Evolutionary conservation across 2,797 vertebrate genomes (phyloP).

Genomic region (Molothrus aeneus): DNA sequence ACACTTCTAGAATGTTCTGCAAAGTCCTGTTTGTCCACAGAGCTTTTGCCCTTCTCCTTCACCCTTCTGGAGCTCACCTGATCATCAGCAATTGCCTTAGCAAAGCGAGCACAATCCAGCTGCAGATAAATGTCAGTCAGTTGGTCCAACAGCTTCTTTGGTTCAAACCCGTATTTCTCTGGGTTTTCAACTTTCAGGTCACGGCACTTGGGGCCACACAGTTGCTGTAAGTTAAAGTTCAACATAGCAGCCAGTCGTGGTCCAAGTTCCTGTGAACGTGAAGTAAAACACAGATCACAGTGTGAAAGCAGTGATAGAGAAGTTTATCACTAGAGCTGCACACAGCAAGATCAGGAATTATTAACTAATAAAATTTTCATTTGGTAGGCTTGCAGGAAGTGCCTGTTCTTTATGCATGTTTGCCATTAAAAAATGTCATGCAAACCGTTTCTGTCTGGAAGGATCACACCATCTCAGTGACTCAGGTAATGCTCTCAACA

Average conservation of each 20-base stretch:
- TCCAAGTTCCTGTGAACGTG: constrained; percentile 86
- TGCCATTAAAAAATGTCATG: neutral
- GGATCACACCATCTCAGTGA: neutral
- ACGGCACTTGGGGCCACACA: constrained; percentile 97
- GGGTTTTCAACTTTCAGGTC: constrained; percentile 99
- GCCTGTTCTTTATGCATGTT: neutral
- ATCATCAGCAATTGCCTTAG: constrained; percentile 97
- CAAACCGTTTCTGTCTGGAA: neutral
- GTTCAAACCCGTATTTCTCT: constrained; percentile 98
- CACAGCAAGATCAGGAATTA: neutral
- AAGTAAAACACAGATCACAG: neutral
- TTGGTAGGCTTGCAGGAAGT: neutral
- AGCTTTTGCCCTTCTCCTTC: neutral
- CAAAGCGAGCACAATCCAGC: constrained; percentile 95
- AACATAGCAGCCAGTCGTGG: constrained; percentile 97
- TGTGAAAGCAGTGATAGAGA: neutral
- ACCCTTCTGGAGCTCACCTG: constrained; percentile 81
- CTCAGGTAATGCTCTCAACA: neutral
- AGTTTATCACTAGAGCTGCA: neutral
- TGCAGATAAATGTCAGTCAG: constrained; percentile 98
- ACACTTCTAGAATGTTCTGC: neutral
- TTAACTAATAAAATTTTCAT: neutral
- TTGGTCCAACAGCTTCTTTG: constrained; percentile 98
- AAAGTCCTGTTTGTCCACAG: neutral
- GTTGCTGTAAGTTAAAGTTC: constrained; percentile 98